Evolutionary conservation across 1,140 invertebrate genomes (phyloP), one percentile per base, ranked within the genome.

Genomic region (Brachionus sp.): DNA sequence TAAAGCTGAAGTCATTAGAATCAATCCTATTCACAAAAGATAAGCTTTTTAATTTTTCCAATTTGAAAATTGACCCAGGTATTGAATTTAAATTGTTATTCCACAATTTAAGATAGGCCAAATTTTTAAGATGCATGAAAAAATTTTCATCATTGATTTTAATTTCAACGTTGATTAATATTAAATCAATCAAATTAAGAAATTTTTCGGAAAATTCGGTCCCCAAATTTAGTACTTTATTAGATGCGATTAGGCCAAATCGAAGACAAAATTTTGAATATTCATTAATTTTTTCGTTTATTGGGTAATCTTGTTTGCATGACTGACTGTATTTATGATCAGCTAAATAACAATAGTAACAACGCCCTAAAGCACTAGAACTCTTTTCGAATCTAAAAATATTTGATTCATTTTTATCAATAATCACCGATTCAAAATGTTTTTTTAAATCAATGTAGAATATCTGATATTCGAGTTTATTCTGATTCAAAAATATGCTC

Each of bases 321-420:
- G 29, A 37, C 6, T 35, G 35, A 10, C 16, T 37, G 66, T 70
- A 70, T 16, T 70, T 70, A 7, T 19, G 13, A 39, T 39, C 66
- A 70, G 66, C 66, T 70, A 70, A 10, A 70, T 35, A 39, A 39
- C 66, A 70, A 70, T 70, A 70, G 37, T 70, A 70, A n/a, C 66
- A 70, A 19, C 37, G n/a, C 7, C 33, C 35, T 1, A 70, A 33
- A 39, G 25, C 25, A 33, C 3, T 66, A 2, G 64, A 33, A n/a
- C 16, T 66, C 4, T 66, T 66, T 70, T 70, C 33, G 37, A 70
- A 70, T 39, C 19, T 33, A n/a, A 29, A 66, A n/a, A 35, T 66
- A 33, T n/a, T 37, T n/a, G 64, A 66, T 33, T 33, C 25, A 4
- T 66, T 12, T 33, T 33, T 33, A 66, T 33, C 13, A 16, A n/a